Percentiles rank a stretch among this genome's conserved stretches.
These are phyloP conservation scores for Tricholaema leucomelas DNA, from an alignment of 2,113 vertebrate genomes.

Conservation along the genomic window DNA sequence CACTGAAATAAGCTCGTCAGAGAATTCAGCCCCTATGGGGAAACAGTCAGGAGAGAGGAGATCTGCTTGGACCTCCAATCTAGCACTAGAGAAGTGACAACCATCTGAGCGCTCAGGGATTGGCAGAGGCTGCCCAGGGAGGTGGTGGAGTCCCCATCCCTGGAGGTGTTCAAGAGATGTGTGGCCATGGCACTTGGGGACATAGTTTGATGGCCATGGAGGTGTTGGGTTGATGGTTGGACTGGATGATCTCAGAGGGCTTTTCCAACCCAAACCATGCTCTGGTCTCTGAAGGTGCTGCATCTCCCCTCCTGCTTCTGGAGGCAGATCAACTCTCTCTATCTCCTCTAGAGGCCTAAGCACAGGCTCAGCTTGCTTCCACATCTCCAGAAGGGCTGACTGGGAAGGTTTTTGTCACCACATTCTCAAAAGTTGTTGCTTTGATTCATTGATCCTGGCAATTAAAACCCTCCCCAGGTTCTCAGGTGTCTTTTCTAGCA, in stretches of 20 bases:
- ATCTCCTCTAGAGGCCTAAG: neutral
- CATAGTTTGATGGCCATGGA: no score
- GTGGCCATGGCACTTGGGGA: no score
- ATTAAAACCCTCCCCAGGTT: neutral
- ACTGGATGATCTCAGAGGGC: no score
- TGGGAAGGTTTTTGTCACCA: neutral
- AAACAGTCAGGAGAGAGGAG: neutral
- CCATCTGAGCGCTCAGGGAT: no score
- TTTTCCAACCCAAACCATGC: no score
- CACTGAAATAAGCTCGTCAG: conserved; percentile 9
- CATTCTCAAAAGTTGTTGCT: neutral
- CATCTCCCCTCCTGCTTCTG: neutral
- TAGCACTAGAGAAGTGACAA: neutral
- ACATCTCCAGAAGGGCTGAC: neutral
- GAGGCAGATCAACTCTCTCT: neutral
- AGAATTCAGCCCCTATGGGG: conserved; percentile 4
- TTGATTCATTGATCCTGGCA: neutral
- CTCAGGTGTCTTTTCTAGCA: neutral
- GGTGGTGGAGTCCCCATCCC: no score
- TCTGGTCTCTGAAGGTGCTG: neutral
- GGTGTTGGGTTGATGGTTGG: no score
- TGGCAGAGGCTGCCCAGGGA: no score
- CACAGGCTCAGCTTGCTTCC: neutral
- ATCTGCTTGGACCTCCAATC: neutral
- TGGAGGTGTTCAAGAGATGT: no score